Base-by-base conservation (phyloP, 1,140 invertebrate species). In the Neotoxoptera formosana region DNA sequence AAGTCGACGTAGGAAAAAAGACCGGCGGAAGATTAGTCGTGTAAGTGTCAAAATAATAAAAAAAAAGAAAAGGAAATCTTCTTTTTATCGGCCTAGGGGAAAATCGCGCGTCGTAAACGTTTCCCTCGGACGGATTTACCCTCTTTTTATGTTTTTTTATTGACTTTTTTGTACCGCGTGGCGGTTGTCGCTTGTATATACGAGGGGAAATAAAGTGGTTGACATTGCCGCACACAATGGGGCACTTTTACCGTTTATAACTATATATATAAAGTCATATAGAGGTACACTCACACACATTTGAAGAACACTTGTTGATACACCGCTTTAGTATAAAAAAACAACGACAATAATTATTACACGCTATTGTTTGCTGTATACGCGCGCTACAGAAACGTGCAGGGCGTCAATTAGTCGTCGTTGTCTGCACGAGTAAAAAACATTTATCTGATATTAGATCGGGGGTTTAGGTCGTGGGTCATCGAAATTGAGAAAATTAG, bases 181-280 rank as follows among this genome's bases (percentile, higher is more conserved):
- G 89, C 17, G 56, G 81, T 93, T 93, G 91, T 56, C 91, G 91
- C 48, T 93, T 41, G 25, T 60, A 21, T 60, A 56, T 56, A 56
- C 9, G 89, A 93, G 91, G 91, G 91, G 91, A 83, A 93, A 93
- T 93, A 86, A 93, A 93, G 81, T 84, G 91, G 91, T 93, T 93
- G 91, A 93, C 91, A 93, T 93, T 51, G 48, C 9, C 48, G 21
- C 25, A 20, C 91, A 92, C 91, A 92, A 92, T 92, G 34, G 81
- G 91, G 91, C 36, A 90, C 53, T 90, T 90, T 90, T 90, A 90
- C 53, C 36, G 8, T 89, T 87, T 17, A 87, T 9, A 34, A 41
- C 60, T 76, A 76, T 34, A 87, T 48, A n/a, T 9, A 4, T 41
- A 41, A 41, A 41, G 41, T 41, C 41, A 14, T 17, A 17, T 76